Evolutionary conservation across 1,140 invertebrate species (phyloP).

Genomic region (Temnothorax nylanderi): DNA sequence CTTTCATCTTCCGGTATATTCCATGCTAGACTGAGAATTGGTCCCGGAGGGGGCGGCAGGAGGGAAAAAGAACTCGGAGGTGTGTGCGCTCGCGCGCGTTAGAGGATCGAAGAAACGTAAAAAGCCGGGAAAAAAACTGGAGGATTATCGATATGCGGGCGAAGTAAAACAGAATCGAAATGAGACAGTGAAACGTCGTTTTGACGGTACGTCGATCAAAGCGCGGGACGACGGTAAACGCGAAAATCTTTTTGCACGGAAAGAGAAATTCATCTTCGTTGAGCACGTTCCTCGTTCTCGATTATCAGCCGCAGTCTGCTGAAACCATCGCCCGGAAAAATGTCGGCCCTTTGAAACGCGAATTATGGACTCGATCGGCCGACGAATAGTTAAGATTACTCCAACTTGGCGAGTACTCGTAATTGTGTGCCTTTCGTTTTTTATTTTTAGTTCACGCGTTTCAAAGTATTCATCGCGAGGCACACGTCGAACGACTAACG

Average conservation of each 20-base stretch:
- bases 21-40: constrained; percentile 65
- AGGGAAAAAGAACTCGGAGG: not conserved
- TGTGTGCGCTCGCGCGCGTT: not conserved
- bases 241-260: constrained; percentile 58
- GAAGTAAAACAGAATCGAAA: constrained; percentile 78
- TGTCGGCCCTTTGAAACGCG: constrained; percentile 31
- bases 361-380: constrained; percentile 8
- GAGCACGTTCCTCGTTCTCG: constrained; percentile 27
- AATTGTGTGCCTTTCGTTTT: not conserved
- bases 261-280: constrained; percentile 58
- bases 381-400: constrained; percentile 21
- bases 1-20: constrained; percentile 46
- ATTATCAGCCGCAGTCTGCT: constrained; percentile 63
- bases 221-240: constrained; percentile 44
- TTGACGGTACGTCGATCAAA: constrained; percentile 75
- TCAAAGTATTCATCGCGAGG: not conserved
- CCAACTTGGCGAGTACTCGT: not conserved
- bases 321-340: constrained; percentile 51
- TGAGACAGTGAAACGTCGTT: constrained; percentile 70
- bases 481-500: constrained; percentile 40
- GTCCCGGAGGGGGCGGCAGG: constrained; percentile 49
- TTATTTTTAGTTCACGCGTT: not conserved
- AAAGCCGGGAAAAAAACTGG: constrained; percentile 1
- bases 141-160: constrained; percentile 77
- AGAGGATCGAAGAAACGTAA: constrained; percentile 45